These are phyloP conservation scores for Gavialis gangeticus DNA, from an alignment of 2,113 vertebrate species.

Conservation along the genomic window DNA sequence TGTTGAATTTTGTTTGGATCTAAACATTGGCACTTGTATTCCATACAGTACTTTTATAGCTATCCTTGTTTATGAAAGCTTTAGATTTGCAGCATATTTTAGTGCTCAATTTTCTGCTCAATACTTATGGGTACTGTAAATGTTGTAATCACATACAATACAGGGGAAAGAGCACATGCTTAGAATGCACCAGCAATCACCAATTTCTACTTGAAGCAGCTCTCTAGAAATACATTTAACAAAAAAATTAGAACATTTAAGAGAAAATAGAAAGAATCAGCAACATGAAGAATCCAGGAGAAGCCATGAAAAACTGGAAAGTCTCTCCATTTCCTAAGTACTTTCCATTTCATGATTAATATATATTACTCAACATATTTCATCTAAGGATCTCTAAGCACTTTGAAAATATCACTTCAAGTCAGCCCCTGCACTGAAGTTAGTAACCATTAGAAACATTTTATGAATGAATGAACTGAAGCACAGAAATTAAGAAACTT, in stretches of 20 bases:
- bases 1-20: not conserved
- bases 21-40: rapidly evolving
- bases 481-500: not conserved
- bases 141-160: not conserved
- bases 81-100: not conserved
- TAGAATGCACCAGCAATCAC: not conserved
- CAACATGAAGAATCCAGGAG: not conserved
- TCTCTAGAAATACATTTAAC: not conserved
- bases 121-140: rapidly evolving
- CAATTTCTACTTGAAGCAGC: not conserved
- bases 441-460: not conserved
- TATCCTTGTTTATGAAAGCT: not conserved
- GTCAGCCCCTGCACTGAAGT: not conserved
- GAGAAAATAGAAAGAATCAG: not conserved
- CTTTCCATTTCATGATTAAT: not conserved
- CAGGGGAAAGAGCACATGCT: not conserved
- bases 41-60: not conserved
- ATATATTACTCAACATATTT: not conserved
- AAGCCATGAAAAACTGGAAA: not conserved
- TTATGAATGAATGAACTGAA: not conserved
- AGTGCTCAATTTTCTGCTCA: not conserved
- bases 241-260: not conserved
- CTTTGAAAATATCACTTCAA: not conserved
- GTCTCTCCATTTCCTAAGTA: not conserved
- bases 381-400: not conserved